Evolutionary conservation across 1,140 invertebrate genomes (phyloP), one percentile per base, ranked within the genome.

Genomic region (Thrips palmi): DNA sequence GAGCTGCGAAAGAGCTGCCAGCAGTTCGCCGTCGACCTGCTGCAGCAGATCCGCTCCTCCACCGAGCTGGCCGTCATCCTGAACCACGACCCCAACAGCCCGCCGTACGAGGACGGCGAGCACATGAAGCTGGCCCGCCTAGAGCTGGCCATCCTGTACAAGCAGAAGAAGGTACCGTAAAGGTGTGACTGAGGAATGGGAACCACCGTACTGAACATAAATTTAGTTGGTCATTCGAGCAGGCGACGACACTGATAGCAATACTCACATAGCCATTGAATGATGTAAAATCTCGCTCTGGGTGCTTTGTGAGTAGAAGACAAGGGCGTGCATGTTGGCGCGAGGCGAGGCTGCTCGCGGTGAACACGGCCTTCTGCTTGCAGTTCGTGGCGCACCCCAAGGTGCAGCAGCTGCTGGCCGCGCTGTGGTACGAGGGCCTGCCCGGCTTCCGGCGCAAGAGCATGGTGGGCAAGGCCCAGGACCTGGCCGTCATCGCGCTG

Each of bases 101-200:
- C 67, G 2, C 67, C 67, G 5, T 72, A 70, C 40, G 67, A 73
- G 49, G 69, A 70, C 35, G 76, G 68, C 1, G 75, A 77, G 47
- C 70, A 74, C 39, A 77, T 78, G 67, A 80, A 77, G 49, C 59
- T 92, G 11, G 74, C 76, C 1, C 62, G 85, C 35, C 60, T 96
- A 5, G 80, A 91, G 51, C 60, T 88, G 28, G 88, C 88, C 1
- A 85, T 96, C 34, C 70, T 80, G 44, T 89, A 85, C 54, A 88
- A 89, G 52, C 91, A 96, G 56, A 96, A 94, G 57, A 80, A 77
- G 65, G 83, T 86, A 49, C n/a, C n/a, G n/a, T n/a, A n/a, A n/a
- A n/a, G n/a, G 51, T 43, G 42, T n/a, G 12, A 10, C 22, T 21
- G n/a, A n/a, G n/a, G n/a, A n/a, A n/a, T n/a, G n/a, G n/a, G n/a